A percentile compares a stretch with the other conserved stretches of the same genome.
These are phyloP conservation scores for Laticauda laticaudata DNA, from an alignment of 2,113 vertebrate genomes.

Conservation along the genomic window DNA sequence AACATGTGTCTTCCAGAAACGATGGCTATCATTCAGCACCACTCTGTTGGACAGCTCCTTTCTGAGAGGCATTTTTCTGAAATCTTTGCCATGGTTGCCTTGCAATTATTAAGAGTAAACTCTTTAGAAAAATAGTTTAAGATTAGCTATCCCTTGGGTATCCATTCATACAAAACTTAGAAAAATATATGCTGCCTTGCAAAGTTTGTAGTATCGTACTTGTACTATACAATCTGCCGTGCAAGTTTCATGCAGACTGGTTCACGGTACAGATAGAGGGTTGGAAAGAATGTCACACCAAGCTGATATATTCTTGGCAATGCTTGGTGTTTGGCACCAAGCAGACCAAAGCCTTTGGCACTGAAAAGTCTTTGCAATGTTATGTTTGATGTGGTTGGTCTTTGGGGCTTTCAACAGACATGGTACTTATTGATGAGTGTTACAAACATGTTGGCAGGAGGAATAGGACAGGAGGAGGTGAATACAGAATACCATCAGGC, in stretches of 20 bases:
- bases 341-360: not conserved
- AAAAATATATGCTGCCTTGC: not conserved
- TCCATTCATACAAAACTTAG: not conserved
- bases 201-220: not conserved
- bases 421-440: not conserved
- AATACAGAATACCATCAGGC: not conserved
- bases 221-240: not conserved
- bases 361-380: rapidly evolving
- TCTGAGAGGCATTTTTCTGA: not conserved
- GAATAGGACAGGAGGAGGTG: not conserved
- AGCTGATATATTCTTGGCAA: not conserved
- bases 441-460: not conserved
- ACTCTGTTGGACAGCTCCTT: conserved; percentile 15
- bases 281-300: not conserved
- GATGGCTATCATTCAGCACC: conserved; percentile 27
- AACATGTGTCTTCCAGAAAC: not conserved
- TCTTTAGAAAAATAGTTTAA: not conserved
- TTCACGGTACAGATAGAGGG: not conserved
- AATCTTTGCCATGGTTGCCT: not conserved
- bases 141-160: not conserved
- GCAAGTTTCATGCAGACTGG: not conserved
- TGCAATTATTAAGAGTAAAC: not conserved
- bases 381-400: not conserved
- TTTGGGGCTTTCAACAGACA: not conserved
- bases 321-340: not conserved